phyloP scores from a whole-genome alignment of 2,888 invertebrate genomes.

The Phrixothrix hirtus region DNA sequence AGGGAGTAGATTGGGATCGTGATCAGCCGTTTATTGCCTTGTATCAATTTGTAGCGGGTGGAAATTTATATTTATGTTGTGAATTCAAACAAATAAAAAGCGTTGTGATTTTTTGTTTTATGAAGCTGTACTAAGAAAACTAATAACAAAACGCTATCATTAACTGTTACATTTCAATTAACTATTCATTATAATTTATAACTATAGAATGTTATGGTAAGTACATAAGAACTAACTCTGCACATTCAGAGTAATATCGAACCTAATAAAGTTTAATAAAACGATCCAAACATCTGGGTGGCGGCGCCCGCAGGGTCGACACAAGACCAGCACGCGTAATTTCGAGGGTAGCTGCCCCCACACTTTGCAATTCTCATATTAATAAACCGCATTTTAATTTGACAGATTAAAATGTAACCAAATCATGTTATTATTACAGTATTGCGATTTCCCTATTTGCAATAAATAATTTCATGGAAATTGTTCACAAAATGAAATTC shows the following conservation, averaged over 20 bases:
- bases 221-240: too few species aligned
- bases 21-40: conserved; percentile 39
- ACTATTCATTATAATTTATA: too few species aligned
- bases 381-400: conserved; percentile 41
- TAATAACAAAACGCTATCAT: too few species aligned
- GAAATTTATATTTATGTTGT: conserved; percentile 30
- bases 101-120: not conserved
- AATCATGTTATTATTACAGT: conserved; percentile 14
- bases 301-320: conserved; percentile 37
- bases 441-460: not conserved
- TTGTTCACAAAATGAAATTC: too few species aligned
- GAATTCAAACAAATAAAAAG: not conserved
- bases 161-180: too few species aligned
- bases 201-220: too few species aligned
- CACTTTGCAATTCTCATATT: conserved; percentile 23
- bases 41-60: conserved; percentile 40
- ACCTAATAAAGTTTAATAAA: too few species aligned
- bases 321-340: conserved; percentile 42
- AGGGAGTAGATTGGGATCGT: conserved; percentile 38
- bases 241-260: too few species aligned
- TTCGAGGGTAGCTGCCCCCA: conserved; percentile 37
- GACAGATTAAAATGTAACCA: conserved; percentile 27
- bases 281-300: conserved; percentile 41
- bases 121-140: not conserved
- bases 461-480: conserved; percentile 1